Percentiles rank a stretch among this genome's conserved stretches.
Evolutionary conservation across 1,140 invertebrate species (phyloP).

Genomic region (Xylocopa sonorina): DNA sequence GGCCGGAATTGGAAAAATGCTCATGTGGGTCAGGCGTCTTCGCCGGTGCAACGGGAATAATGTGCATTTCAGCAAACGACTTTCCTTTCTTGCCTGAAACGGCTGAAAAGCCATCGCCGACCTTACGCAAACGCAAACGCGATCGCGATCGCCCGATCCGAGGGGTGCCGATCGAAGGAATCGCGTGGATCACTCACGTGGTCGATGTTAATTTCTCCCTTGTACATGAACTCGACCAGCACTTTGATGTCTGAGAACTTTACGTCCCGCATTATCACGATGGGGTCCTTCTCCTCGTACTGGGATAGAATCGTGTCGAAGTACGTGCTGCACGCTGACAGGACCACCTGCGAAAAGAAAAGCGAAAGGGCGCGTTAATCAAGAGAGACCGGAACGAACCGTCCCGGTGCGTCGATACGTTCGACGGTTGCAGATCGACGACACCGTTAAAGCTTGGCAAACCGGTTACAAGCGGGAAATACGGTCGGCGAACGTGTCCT

Average conservation of each 20-base stretch:
- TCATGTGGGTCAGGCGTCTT: conserved; percentile 75
- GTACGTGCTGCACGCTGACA: conserved; percentile 93
- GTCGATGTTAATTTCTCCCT: conserved; percentile 96
- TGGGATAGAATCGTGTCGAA: conserved; percentile 94
- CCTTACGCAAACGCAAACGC: conserved; percentile 45
- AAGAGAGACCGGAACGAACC: not conserved
- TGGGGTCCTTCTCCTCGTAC: conserved; percentile 93
- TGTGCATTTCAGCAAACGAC: conserved; percentile 73
- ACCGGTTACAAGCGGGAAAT: conserved; percentile 3
- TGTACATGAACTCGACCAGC: conserved; percentile 97
- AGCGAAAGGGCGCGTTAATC: conserved; percentile 4
- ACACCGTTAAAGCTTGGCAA: not conserved
- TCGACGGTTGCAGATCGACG: not conserved
- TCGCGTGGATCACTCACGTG: conserved; percentile 87
- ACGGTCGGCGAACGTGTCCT: conserved; percentile 23
- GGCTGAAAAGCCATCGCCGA: conserved; percentile 9
- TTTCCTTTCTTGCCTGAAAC: conserved; percentile 65
- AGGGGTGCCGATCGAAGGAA: not conserved
- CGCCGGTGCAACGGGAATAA: conserved; percentile 64
- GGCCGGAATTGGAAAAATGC: conserved; percentile 77
- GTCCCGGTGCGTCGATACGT: conserved; percentile 8
- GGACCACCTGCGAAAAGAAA: conserved; percentile 83
- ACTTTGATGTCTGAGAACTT: conserved; percentile 92
- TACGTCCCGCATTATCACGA: conserved; percentile 92
- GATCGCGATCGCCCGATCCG: not conserved